Evolutionary conservation across 2,113 vertebrate species (phyloP), one percentile per base, ranked within the genome.

Genomic region (Cygnus buccinator): DNA sequence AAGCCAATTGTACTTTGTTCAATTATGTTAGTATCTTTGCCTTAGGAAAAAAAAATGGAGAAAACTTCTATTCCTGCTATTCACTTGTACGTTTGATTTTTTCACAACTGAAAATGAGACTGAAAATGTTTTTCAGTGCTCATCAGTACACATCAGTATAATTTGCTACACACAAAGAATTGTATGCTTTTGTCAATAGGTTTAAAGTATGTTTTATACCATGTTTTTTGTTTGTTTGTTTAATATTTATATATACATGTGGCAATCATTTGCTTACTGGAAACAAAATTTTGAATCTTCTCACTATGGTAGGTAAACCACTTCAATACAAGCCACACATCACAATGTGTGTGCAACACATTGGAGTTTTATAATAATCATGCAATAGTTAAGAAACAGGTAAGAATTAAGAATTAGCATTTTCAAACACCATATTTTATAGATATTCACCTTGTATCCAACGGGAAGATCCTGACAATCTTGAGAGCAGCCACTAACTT

Each of bases 391-490:
- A 68, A 72, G 35, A 62, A 62, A 58, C 16, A 63, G 1, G 61
- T 63, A 28, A 71, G 59, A 87, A 66, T 29, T 52, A 81, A 81
- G 54, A 84, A 17, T 13, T 29, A 25, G 2, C 28, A 50, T 66
- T 77, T 13, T 13, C 50, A 57, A 67, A 57, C 15, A 74, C 14
- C 65, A 82, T 55, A 82, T 75, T 92, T 93, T 87, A 50, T 81
- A 95, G 73, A 91, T 84, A 90, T 96, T 96, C 96, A 99, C 99
- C 98, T 99, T 99, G 97, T 99, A 99, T 94, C 99, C 98, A 73
- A 99, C 98, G 37, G 98, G 98, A 83, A 99, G 98, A 91, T 99
- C 99, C 85, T 99, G 99, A 93, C 99, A 99, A 82, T 99, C 99
- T 70, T 99, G 99, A 15, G 99, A 99, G 94, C 99, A 99, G 61